phyloP scores from a whole-genome alignment of 30 jellyfish, hydroid and myxozoan species.

The Hydractinia symbiolongicarpus region DNA sequence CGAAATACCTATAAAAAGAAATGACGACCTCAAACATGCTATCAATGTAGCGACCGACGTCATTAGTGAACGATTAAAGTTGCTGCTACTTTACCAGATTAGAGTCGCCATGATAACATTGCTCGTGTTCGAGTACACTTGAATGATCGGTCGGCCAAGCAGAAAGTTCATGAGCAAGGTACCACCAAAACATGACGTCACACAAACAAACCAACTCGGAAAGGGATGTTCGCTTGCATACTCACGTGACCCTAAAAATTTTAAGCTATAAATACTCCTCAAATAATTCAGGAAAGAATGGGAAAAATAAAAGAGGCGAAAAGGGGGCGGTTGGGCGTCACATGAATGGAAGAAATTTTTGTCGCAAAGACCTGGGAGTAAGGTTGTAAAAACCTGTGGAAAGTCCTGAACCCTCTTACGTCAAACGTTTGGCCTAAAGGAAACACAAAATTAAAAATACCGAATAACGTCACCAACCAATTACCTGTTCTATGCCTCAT shows the following conservation, averaged over 20 bases:
- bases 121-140: slow-evolving; percentile 35
- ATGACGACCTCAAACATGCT: neutral
- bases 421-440: too few relatives aligned
- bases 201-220: slow-evolving; percentile 74
- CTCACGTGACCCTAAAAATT: slow-evolving; percentile 37
- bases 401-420: too few relatives aligned
- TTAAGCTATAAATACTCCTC: too few relatives aligned
- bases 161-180: slow-evolving; percentile 44
- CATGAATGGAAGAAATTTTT: too few relatives aligned
- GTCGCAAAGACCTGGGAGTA: too few relatives aligned
- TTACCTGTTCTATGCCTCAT: slow-evolving; percentile 59
- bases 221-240: slow-evolving; percentile 70
- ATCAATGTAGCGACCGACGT: too few relatives aligned
- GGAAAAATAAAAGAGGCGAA: too few relatives aligned
- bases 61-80: too few relatives aligned
- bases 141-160: slow-evolving; percentile 57
- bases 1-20: slow-evolving; percentile 50
- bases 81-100: slow-evolving; percentile 39
- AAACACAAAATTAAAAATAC: too few relatives aligned
- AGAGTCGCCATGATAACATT: slow-evolving; percentile 30
- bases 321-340: too few relatives aligned
- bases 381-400: too few relatives aligned
- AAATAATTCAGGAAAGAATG: too few relatives aligned
- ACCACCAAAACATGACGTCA: slow-evolving; percentile 75
- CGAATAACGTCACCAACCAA: neutral